These are phyloP conservation scores for Climacteris rufus DNA, from an alignment of 2,113 vertebrate species.

Conservation along the genomic window DNA sequence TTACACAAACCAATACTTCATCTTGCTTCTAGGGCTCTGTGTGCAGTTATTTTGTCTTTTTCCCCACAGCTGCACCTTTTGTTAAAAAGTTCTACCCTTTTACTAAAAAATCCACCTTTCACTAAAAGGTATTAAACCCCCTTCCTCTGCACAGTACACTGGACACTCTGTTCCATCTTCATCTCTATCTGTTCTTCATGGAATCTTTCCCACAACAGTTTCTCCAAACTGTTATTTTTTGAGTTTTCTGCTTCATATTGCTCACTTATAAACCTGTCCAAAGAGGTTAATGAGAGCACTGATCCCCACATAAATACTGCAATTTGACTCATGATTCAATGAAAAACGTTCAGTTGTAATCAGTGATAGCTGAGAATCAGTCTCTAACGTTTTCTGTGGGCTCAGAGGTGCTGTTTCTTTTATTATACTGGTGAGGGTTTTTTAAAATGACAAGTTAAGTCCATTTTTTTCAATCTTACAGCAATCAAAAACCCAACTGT, in stretches of 20 bases:
- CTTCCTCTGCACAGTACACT: not conserved
- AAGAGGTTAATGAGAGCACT: not conserved
- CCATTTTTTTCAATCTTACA: not conserved
- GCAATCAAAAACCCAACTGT: not conserved
- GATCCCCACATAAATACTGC: not conserved
- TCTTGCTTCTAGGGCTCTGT: not conserved
- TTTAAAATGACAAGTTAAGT: not conserved
- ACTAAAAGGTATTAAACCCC: not conserved
- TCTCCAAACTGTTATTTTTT: not conserved
- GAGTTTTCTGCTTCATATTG: not conserved
- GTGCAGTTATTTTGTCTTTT: not conserved
- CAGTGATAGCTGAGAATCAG: not conserved
- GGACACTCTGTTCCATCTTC: not conserved
- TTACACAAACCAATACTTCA: not conserved
- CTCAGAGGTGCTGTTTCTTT: not conserved
- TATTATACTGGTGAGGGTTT: accelerated
- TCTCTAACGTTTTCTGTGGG: no score
- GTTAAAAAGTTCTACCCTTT: not conserved
- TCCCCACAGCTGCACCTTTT: not conserved
- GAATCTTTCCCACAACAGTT: not conserved
- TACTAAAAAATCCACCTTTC: not conserved
- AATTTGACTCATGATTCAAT: not conserved
- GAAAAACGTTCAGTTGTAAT: not conserved
- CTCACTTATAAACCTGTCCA: not conserved
- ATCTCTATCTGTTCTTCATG: not conserved